A percentile compares a stretch with the other conserved stretches of the same genome.
phyloP scores from a whole-genome alignment of 2,113 vertebrate genomes.

The Rhinolophus ferrumequinum region DNA sequence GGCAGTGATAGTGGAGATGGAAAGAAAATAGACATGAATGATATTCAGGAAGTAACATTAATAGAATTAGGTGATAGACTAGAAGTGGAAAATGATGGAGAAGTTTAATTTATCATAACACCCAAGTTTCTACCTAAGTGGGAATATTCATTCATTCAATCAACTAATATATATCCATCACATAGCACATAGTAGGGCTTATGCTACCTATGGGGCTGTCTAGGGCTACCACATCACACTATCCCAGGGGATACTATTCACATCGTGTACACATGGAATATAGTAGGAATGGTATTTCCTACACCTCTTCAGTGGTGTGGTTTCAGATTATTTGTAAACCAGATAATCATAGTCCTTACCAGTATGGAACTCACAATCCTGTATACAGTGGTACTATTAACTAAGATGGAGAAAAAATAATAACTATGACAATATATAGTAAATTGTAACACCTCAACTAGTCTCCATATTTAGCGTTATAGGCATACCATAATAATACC shows the following conservation, averaged over 20 bases:
- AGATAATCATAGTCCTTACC: neutral
- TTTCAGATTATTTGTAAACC: neutral
- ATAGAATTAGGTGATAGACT: neutral
- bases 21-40: neutral
- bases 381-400: neutral
- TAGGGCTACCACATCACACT: neutral
- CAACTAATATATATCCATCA: neutral
- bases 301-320: neutral
- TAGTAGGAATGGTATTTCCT: neutral
- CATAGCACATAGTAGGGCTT: neutral
- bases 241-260: neutral
- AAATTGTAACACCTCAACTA: conserved; percentile 13
- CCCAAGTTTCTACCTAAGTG: neutral
- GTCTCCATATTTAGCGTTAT: neutral
- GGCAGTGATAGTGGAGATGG: neutral
- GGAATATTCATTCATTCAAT: neutral
- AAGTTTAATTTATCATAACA: neutral
- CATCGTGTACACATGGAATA: neutral
- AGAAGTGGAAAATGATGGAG: neutral
- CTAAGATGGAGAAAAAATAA: neutral
- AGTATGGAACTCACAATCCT: neutral
- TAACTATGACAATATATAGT: neutral
- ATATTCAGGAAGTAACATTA: neutral
- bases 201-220: neutral
- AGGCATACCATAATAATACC: neutral